Percentiles rank a stretch among this genome's conserved stretches.
These are phyloP conservation scores for Xylota segnis DNA, from an alignment of 2,888 invertebrate genomes.

Conservation along the genomic window DNA sequence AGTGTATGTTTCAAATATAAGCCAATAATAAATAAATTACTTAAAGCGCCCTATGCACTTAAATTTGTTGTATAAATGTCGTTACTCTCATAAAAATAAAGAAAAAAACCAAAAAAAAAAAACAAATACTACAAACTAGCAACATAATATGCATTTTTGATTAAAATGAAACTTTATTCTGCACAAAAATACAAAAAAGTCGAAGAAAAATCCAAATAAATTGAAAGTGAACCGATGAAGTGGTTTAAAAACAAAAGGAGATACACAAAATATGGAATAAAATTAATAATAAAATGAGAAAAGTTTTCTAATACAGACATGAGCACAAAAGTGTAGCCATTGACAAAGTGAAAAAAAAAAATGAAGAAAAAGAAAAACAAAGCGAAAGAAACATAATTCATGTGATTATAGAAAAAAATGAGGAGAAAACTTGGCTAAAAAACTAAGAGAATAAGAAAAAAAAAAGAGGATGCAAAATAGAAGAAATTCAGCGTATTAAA, in stretches of 20 bases:
- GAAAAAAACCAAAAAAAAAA: not conserved
- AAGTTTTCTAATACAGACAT: slow-evolving; percentile 12
- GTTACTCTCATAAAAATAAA: slow-evolving; percentile 39
- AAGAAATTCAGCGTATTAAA: slow-evolving; percentile 38
- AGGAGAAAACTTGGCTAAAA: slow-evolving; percentile 1
- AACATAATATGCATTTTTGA: slow-evolving; percentile 24
- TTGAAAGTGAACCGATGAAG: slow-evolving; percentile 32
- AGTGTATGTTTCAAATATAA: slow-evolving; percentile 36
- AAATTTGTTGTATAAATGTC: slow-evolving; percentile 45
- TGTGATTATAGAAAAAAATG: slow-evolving; percentile 23
- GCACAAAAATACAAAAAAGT: slow-evolving; percentile 14
- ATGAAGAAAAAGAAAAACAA: not conserved
- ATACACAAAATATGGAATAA: slow-evolving; percentile 20
- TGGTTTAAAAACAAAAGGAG: not conserved
- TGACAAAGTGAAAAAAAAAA: not conserved
- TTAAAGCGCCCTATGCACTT: slow-evolving; percentile 12
- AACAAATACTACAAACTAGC: slow-evolving; percentile 6
- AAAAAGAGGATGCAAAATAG: too few relatives aligned
- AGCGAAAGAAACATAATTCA: slow-evolving; percentile 5
- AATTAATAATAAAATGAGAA: slow-evolving; percentile 9
- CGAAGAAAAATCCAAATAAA: not conserved
- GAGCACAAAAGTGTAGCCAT: slow-evolving; percentile 23
- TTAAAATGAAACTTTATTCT: slow-evolving; percentile 57
- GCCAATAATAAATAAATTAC: slow-evolving; percentile 25
- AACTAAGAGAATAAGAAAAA: slow-evolving; percentile 20